Base-by-base conservation (phyloP, 2,888 invertebrate genomes). In the Achlya flavicornis region DNA sequence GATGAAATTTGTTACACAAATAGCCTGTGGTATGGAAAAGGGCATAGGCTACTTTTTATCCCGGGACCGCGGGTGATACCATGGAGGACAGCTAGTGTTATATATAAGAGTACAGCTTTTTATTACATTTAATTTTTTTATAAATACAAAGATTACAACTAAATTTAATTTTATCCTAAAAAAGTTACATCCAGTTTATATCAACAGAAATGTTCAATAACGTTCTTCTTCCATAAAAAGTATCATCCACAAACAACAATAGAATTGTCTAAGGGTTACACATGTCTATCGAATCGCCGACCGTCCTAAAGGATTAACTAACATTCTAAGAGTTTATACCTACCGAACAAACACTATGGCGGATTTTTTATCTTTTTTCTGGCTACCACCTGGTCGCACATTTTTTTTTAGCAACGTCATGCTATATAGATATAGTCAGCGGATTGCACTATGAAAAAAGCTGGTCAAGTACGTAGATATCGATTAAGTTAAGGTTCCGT, bases 331-430 rank as follows among this genome's bases (percentile, higher is more conserved):
- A 67, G 74, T 72, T 74, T 63, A 62, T 33, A 58, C 63, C 69
- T 70, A 65, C 63, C 64, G 32, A 63, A 76, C 79, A 80, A 76
- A 72, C 66, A 69, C 75, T 73, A 69, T 68, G 72, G 79, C 80
- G 69, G 65, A 76, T 80, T 86, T 84, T 86, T 86, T 77, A 72
- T 71, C 58, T 32, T 79, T 80, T 79, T 81, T 77, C 70, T 58
- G 66, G 32, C 63, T 70, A 74, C 72, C 91, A 92, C 90, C 92
- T 91, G 92, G 92, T 83, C 77, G 76, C 79, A 57, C 65, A 77
- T 66, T 73, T 77, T 86, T 77, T 86, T 90, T 91, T 91, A 80
- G 84, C 84, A 69, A 70, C 71, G 84, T 89, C 88, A 88, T 78
- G 80, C 72, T 53, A 4, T 71, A 79, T 74, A 86, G 87, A 90